These are phyloP conservation scores for Mechanitis messenoides DNA, from an alignment of 2,888 invertebrate species.

Conservation along the genomic window DNA sequence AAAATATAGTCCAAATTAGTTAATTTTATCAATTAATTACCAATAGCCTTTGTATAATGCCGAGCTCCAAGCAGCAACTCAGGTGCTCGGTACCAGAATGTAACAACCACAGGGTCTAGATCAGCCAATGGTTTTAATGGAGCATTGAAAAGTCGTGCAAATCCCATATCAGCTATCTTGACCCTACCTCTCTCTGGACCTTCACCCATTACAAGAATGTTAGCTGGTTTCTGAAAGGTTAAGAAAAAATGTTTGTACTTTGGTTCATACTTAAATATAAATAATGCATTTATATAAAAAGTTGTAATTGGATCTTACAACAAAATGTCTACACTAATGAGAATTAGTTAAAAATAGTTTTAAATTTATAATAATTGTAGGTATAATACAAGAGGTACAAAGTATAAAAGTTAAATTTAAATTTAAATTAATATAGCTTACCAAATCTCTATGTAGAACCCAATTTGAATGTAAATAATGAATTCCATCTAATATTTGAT, in stretches of 20 bases:
- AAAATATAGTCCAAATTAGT: no score
- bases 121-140: slow-evolving; percentile 98
- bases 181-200: slow-evolving; percentile 97
- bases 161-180: slow-evolving; percentile 99
- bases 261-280: no score
- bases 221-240: slow-evolving; percentile 91
- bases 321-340: no score
- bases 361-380: no score
- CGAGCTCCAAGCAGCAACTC: slow-evolving; percentile 95
- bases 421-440: slow-evolving; percentile 54
- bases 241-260: no score
- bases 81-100: slow-evolving; percentile 99
- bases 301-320: no score
- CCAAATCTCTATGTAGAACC: slow-evolving; percentile 98
- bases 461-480: slow-evolving; percentile 99
- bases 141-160: slow-evolving; percentile 97
- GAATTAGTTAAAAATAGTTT: no score
- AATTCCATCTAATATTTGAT: slow-evolving; percentile 98
- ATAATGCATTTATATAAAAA: no score
- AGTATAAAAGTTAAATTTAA: background rate
- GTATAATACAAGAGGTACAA: no score
- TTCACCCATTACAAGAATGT: slow-evolving; percentile 99
- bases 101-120: slow-evolving; percentile 99
- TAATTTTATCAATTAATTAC: slow-evolving; percentile 56
- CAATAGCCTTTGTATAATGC: slow-evolving; percentile 98